Percentiles rank a stretch among this genome's conserved stretches.
Conservation (phyloP, 2,888 invertebrate species). For the Hybos culiciformis region DNA sequence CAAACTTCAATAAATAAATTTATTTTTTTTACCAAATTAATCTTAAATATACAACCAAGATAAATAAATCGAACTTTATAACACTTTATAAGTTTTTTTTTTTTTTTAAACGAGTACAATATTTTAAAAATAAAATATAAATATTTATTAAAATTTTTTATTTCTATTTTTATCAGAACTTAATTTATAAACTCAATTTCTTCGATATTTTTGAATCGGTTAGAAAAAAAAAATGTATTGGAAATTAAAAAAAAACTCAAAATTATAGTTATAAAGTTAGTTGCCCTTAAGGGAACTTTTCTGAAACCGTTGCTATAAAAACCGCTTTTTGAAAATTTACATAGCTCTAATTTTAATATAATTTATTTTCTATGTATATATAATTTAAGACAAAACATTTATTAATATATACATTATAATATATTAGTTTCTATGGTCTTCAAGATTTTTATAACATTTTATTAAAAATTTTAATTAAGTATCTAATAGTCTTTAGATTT, state of each 20-base stretch:
- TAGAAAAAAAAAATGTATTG: neutral
- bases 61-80: no score
- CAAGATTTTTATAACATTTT: neutral
- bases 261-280: conserved; percentile 32
- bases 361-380: neutral
- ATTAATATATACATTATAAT: neutral
- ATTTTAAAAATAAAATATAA: no score
- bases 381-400: neutral
- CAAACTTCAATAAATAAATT: no score
- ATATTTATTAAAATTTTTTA: no score
- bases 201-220: neutral
- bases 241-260: neutral
- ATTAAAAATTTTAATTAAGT: neutral
- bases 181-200: no score
- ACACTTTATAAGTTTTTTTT: no score
- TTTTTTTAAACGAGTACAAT: no score
- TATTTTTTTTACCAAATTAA: no score
- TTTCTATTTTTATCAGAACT: no score
- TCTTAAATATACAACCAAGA: no score
- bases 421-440: neutral
- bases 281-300: conserved; percentile 56
- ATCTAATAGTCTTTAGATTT: neutral
- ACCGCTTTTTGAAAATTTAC: neutral
- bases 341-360: neutral
- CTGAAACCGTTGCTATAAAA: conserved; percentile 41